Conservation (phyloP, 2,797 vertebrate genomes). For the Nyctalus aviator region DNA sequence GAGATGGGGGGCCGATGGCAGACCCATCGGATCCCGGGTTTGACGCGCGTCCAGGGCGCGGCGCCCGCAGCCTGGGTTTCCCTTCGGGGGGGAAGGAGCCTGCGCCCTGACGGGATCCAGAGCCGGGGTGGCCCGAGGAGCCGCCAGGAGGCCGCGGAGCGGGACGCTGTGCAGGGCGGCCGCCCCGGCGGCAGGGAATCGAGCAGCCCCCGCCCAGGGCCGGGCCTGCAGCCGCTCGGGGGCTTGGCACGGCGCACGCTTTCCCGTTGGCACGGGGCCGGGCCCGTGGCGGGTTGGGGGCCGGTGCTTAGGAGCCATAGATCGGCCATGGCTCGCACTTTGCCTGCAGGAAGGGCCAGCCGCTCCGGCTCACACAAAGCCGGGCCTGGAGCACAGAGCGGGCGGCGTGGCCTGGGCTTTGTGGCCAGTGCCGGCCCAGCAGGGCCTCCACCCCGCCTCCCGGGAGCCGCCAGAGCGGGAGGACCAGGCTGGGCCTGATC, state of each 20-base stretch:
- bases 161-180: conserved; percentile 49
- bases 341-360: background rate
- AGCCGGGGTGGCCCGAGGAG: no score
- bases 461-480: fast-evolving
- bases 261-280: background rate
- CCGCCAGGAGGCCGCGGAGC: background rate
- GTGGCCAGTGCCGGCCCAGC: fast-evolving
- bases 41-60: conserved; percentile 87
- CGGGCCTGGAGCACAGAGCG: background rate
- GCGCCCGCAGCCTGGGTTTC: conserved; percentile 86
- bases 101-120: no score
- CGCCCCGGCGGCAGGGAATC: no score
- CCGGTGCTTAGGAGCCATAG: background rate
- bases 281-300: background rate
- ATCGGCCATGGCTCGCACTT: background rate
- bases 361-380: background rate
- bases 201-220: background rate
- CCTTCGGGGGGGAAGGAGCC: conserved; percentile 82
- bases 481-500: no score
- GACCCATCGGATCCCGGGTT: conserved; percentile 86
- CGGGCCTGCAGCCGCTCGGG: background rate
- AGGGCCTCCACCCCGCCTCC: no score
- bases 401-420: background rate
- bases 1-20: conserved; percentile 82
- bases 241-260: background rate